Evolutionary conservation across 2,888 invertebrate genomes (phyloP).

Genomic region (Venusia cambrica): DNA sequence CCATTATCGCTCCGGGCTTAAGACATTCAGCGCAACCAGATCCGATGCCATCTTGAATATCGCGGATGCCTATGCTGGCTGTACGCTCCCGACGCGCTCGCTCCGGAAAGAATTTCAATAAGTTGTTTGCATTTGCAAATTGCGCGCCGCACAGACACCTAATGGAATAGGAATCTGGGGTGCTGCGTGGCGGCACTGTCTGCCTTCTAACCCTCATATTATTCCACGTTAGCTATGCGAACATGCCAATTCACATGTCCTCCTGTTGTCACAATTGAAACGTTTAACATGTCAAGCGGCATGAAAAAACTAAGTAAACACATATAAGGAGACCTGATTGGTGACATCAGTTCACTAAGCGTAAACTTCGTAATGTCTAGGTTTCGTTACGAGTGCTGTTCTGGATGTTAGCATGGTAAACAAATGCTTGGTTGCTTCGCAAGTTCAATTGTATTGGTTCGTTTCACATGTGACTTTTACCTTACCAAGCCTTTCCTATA

Average conservation of each 20-base stretch:
- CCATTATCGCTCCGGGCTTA: no score
- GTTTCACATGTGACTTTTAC: no score
- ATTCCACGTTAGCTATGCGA: constrained; percentile 7
- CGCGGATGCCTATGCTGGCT: constrained; percentile 46
- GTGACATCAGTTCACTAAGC: constrained; percentile 16
- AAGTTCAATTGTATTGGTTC: constrained; percentile 11
- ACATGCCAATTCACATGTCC: constrained; percentile 5
- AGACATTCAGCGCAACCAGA: constrained; percentile 41
- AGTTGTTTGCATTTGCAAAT: constrained; percentile 81
- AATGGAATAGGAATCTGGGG: constrained; percentile 73
- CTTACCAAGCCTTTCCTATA: no score
- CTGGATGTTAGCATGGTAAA: constrained; percentile 16
- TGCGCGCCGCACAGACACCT: constrained; percentile 73
- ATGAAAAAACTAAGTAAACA: constrained; percentile 12
- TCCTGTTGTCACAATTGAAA: constrained; percentile 9
- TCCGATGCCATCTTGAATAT: constrained; percentile 54
- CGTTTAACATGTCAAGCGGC: constrained; percentile 10
- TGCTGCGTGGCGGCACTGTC: constrained; percentile 41
- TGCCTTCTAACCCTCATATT: constrained; percentile 12
- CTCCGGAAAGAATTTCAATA: constrained; percentile 77
- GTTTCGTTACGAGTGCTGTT: constrained; percentile 11
- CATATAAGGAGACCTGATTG: constrained; percentile 12
- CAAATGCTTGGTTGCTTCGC: constrained; percentile 9
- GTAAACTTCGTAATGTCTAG: constrained; percentile 20
- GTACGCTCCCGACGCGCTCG: constrained; percentile 46